Base-by-base conservation (phyloP, 2,888 invertebrate genomes). In the Falcaria lacertinaria region DNA sequence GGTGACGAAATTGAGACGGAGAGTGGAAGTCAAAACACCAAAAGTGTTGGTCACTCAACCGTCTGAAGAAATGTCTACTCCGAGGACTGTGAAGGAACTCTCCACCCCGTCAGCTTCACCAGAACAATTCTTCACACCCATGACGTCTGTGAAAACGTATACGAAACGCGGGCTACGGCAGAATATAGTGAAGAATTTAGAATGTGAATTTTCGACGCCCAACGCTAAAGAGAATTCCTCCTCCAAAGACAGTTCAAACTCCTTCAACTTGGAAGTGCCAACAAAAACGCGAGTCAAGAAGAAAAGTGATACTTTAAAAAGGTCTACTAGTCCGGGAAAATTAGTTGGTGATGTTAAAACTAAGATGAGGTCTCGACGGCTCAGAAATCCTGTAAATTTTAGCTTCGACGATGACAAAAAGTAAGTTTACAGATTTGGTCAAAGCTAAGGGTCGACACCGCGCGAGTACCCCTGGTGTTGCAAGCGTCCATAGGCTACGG, bases 41-140 rank as follows among this genome's bases (percentile, higher is more conserved):
- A 53, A 53, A 0, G 53, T 78, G 8, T 7, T 60, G 0, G 15
- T 77, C 0, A 69, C 69, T 0, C 64, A 69, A 43, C 48, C 68
- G 0, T 47, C 56, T 0, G 25, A 52, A 15, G 66, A 65, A 2
- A 32, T 50, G 0, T 43, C 54, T 1, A 57, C 59, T 0, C 62
- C 63, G 0, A 19, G 13, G 6, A 19, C 8, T 6, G 19, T n/a
- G n/a, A 35, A 37, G 0, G 66, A 72, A 4, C 84, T 80, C 28
- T 75, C 68, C 41, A 87, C 86, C 0, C 87, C 80, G 0, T 60
- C 63, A 0, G 64, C 69, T 0, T 77, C 78, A 0, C 66, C 66
- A 0, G 82, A 87, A 11, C 59, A 71, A 5, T 87, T 84, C 39
- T 86, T 83, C 50, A 86, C 87, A 0, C 87, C 87, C 0, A 52